A percentile compares a stretch with the other conserved stretches of the same genome.
Evolutionary conservation across 2,797 vertebrate species (phyloP).

Genomic region (Sparidentex hasta): DNA sequence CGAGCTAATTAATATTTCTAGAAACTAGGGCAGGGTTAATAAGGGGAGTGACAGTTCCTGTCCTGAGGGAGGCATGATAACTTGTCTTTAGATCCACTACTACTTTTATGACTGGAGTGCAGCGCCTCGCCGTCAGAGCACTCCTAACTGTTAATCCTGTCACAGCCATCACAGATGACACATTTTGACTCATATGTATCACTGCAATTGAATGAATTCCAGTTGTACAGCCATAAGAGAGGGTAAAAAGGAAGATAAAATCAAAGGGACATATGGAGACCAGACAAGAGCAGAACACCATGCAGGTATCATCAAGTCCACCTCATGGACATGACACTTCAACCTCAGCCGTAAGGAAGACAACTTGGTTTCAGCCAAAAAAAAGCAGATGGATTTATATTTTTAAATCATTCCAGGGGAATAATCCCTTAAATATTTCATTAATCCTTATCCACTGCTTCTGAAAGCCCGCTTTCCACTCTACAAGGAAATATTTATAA

Average conservation of each 20-base stretch:
- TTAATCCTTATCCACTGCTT: conserved; percentile 14
- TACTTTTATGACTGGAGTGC: neutral
- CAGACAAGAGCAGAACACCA: neutral
- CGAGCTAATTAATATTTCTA: neutral
- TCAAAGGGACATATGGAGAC: neutral
- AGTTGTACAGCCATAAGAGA: too few relatives aligned
- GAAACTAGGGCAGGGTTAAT: conserved; percentile 15
- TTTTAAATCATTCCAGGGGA: neutral
- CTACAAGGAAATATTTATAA: conserved; percentile 25
- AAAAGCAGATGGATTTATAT: neutral
- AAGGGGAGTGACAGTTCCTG: neutral
- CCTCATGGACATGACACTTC: conserved; percentile 21
- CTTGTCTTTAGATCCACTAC: neutral
- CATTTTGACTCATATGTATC: neutral
- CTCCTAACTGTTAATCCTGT: neutral
- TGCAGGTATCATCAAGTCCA: conserved; percentile 5
- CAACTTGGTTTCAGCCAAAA: neutral
- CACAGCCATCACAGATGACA: neutral
- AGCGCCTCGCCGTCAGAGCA: neutral
- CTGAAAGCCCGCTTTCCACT: conserved; percentile 27
- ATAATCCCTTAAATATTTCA: conserved; percentile 33
- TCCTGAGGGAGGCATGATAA: neutral
- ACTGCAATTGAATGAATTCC: neutral
- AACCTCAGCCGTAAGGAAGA: neutral
- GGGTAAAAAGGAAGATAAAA: neutral